phyloP scores from a whole-genome alignment of 2,797 vertebrate genomes.

The Danio albolineatus region DNA sequence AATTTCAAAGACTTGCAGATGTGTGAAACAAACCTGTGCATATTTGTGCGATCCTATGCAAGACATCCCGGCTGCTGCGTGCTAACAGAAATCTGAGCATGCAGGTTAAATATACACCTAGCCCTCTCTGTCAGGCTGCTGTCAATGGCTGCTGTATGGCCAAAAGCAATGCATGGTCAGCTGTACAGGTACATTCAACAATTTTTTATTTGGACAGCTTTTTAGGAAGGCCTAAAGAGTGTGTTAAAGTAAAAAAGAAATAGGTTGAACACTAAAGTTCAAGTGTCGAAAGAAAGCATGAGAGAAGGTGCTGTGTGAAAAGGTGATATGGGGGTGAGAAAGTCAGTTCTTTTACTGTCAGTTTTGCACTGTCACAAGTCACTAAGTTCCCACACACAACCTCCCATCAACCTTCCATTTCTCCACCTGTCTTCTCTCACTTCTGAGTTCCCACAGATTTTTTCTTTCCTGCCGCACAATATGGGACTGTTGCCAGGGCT shows the following conservation, averaged over 20 bases:
- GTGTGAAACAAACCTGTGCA: constrained; percentile 9
- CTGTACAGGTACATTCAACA: constrained; percentile 1
- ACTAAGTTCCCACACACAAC: constrained; percentile 25
- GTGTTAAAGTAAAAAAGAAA: constrained; percentile 12
- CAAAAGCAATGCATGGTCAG: not conserved
- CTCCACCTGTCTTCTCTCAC: constrained; percentile 33
- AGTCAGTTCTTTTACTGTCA: constrained; percentile 47
- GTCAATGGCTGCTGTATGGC: not conserved
- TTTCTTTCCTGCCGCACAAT: not conserved
- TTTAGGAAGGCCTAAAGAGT: not conserved
- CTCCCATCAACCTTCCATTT: constrained; percentile 18
- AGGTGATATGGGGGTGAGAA: constrained; percentile 57
- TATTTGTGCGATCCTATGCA: constrained; percentile 15
- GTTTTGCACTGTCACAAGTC: constrained; percentile 27
- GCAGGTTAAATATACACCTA: constrained; percentile 75
- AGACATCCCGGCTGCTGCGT: constrained; percentile 43
- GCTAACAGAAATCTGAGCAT: constrained; percentile 73
- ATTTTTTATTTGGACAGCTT: constrained; percentile 7
- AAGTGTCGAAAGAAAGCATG: constrained; percentile 49
- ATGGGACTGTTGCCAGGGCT: constrained; percentile 42
- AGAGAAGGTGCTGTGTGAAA: constrained; percentile 49
- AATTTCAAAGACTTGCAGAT: constrained; percentile 24
- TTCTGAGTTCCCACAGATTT: constrained; percentile 5
- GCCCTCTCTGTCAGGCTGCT: constrained; percentile 31
- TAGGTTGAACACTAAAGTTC: constrained; percentile 31